These are phyloP conservation scores for Oryzias sinensis DNA, from an alignment of 2,797 vertebrate species.

Conservation along the genomic window DNA sequence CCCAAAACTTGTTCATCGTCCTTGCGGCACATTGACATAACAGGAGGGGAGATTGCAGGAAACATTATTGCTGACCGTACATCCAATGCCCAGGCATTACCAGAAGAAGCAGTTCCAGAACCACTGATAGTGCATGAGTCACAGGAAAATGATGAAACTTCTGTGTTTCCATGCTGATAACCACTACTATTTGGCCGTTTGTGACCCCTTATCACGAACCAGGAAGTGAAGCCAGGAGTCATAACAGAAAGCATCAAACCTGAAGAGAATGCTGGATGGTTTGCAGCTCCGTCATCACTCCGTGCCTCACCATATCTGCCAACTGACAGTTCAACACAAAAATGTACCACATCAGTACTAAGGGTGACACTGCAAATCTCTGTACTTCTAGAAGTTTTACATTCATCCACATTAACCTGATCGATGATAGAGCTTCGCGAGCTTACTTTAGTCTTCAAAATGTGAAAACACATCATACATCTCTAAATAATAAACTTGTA, in stretches of 20 bases:
- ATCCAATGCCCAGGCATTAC: constrained; percentile 41
- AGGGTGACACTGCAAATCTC: not conserved
- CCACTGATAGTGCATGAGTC: constrained; percentile 32
- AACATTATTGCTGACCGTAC: constrained; percentile 25
- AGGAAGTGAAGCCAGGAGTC: constrained; percentile 22
- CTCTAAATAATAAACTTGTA: too few species aligned
- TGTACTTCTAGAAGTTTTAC: too few species aligned
- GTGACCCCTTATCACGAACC: constrained; percentile 3
- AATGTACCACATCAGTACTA: constrained; percentile 3
- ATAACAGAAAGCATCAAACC: constrained; percentile 55
- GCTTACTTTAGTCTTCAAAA: too few species aligned
- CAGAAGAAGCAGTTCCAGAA: constrained; percentile 47
- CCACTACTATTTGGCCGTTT: constrained; percentile 9
- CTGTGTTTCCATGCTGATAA: constrained; percentile 15
- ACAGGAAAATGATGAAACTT: constrained; percentile 32
- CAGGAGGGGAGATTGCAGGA: constrained; percentile 27
- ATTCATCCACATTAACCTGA: too few species aligned
- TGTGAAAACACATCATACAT: too few species aligned
- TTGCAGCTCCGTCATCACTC: constrained; percentile 67
- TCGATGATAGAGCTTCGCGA: too few species aligned
- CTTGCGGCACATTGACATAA: constrained; percentile 37
- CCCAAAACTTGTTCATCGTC: not conserved
- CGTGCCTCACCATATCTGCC: constrained; percentile 77
- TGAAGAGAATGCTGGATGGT: constrained; percentile 61
- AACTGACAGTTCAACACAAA: constrained; percentile 50